Evolutionary conservation across 2,888 invertebrate species (phyloP), one percentile per base, ranked within the genome.

Genomic region (Athrips mouffetella): DNA sequence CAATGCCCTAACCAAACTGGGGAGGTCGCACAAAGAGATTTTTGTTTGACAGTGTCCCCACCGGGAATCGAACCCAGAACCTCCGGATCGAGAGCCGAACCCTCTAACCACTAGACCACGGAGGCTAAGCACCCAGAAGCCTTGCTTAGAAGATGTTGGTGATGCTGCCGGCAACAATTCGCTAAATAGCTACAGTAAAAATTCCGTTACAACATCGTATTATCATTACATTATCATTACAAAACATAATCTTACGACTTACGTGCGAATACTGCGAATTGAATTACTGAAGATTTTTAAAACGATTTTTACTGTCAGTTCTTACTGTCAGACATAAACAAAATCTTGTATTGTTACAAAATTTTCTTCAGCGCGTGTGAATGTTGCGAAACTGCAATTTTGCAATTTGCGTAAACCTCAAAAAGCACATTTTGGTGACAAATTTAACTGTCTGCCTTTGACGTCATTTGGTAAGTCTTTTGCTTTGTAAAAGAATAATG

Each of bases 401-500:
- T n/a, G n/a, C 2, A n/a, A 6, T 37, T 37, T 37, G 37, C 37
- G 37, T 20, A 37, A 37, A 11, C n/a, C n/a, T n/a, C n/a, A n/a
- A n/a, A 21, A 21, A 5, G n/a, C 37, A 10, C 11, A 5, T 16
- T 30, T 45, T 15, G 23, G 35, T 15, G 23, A 35, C 30, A 39
- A n/a, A 39, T 40, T 29, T 30, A 13, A 29, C 29, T 37, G 18
- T 23, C 13, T 8, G 13, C 15, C 8, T 7, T 11, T 27, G 39
- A 30, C 29, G 29, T 39, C 39, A 47, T 30, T 40, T 39, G 41
- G 29, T 30, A 45, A 20, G 13, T 16, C 4, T 27, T 46, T 16
- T 37, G 37, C 40, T 47, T 20, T 47, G 35, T 20, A 21, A 21
- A 37, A 37, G 18, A n/a, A n/a, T n/a, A n/a, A n/a, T n/a, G n/a